Percentiles rank a stretch among this genome's conserved stretches.
Evolutionary conservation across 2,888 invertebrate genomes (phyloP).

Genomic region (Temnothorax rugatulus): DNA sequence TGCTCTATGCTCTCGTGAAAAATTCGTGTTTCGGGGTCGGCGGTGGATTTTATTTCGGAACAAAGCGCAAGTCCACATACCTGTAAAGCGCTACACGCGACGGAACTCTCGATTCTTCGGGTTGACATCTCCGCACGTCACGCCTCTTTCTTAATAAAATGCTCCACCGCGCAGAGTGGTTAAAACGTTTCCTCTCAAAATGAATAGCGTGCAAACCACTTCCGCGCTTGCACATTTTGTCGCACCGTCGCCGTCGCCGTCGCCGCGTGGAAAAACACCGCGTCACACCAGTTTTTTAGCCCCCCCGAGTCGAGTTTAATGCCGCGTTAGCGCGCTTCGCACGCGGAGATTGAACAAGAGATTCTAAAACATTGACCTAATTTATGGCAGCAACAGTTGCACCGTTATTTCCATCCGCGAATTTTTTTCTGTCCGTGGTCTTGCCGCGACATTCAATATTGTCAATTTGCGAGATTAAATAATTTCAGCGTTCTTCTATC

Average conservation of each 20-base stretch:
- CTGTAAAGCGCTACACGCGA: conserved; percentile 5
- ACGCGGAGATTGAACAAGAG: neutral
- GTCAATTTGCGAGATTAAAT: neutral
- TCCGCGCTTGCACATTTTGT: conserved; percentile 33
- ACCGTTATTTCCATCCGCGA: conserved; percentile 20
- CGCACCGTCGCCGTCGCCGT: neutral
- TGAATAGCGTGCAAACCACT: conserved; percentile 34
- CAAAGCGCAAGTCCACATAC: conserved; percentile 16
- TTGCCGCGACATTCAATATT: neutral
- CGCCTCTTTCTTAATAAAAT: conserved; percentile 20
- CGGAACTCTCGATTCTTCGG: neutral
- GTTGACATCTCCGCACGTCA: conserved; percentile 1
- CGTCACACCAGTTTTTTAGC: conserved; percentile 24
- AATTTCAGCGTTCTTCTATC: neutral
- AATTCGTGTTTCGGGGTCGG: neutral
- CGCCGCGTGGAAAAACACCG: conserved; percentile 17
- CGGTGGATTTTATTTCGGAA: neutral
- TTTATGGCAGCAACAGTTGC: conserved; percentile 45
- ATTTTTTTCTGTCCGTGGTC: neutral
- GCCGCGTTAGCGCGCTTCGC: conserved; percentile 26
- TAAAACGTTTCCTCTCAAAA: conserved; percentile 25
- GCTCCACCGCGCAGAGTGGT: neutral
- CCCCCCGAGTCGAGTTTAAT: conserved; percentile 26
- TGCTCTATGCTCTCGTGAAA: neutral
- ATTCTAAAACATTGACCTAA: conserved; percentile 31